Percentiles rank a stretch among this genome's conserved stretches.
Conservation (phyloP, 2,888 invertebrate genomes). For the Mythimna pallens region DNA sequence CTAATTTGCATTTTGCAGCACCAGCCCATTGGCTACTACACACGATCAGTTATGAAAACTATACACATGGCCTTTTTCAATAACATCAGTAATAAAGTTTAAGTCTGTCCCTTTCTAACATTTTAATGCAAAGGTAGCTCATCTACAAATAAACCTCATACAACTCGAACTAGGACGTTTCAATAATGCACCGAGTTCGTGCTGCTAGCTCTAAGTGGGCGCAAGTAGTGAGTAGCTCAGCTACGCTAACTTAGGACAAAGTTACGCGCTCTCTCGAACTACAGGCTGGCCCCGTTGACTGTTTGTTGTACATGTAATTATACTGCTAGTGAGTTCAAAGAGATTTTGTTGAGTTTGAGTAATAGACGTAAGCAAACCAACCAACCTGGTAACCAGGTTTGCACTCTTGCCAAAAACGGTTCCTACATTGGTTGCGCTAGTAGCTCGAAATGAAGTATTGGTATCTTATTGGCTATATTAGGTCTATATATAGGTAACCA, state of each 20-base stretch:
- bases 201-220: constrained; percentile 28
- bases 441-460: too few relatives aligned
- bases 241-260: constrained; percentile 30
- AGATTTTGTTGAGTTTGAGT: background rate
- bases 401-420: too few relatives aligned
- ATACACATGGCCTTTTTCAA: too few relatives aligned
- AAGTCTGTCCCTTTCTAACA: background rate
- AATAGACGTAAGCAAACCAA: too few relatives aligned
- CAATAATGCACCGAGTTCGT: constrained; percentile 48
- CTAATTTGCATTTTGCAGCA: too few relatives aligned
- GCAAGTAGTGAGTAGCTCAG: constrained; percentile 14
- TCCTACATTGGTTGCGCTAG: too few relatives aligned
- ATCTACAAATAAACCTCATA: constrained; percentile 23
- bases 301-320: constrained; percentile 20
- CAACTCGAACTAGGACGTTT: constrained; percentile 18
- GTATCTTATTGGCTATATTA: too few relatives aligned
- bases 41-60: too few relatives aligned
- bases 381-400: too few relatives aligned
- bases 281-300: background rate
- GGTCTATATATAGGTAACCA: too few relatives aligned
- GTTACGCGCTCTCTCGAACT: constrained; percentile 30
- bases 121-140: background rate
- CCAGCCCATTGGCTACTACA: too few relatives aligned
- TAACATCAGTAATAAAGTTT: too few relatives aligned
- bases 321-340: background rate